Base-by-base conservation (phyloP, 1,140 invertebrate genomes). In the Diachasmimorpha longicaudata region DNA sequence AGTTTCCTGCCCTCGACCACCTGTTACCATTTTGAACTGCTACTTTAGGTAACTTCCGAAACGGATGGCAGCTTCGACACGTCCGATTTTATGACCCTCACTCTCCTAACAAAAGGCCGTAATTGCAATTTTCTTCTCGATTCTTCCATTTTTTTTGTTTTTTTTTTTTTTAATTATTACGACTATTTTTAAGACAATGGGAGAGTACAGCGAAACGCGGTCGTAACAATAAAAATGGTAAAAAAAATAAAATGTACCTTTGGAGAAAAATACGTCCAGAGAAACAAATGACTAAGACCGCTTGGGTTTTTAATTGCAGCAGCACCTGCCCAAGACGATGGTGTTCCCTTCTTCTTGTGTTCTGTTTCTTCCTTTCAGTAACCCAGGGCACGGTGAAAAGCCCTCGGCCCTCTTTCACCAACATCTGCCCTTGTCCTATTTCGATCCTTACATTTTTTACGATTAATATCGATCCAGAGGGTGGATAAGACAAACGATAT, bases 1-100 rank as follows among this genome's bases (percentile, higher is more conserved):
- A 55, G 48, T 55, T 19, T 87, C 87, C 85, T 85, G 85, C 83
- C 81, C 13, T 81, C 85, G 84, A 87, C 86, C 86, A 87, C 85
- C 86, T 87, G 86, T 87, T 87, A 86, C 86, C 72, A 55, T 55
- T 55, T 55, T 55, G 55, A 55, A 16, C 58, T 48, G 16, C 16
- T 42, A 48, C 48, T 55, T 55, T 55, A 21, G 48, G 48, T 55
- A 55, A 55, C 48, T 55, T 55, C 48, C 37, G 66, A 55, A 69
- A 66, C 8, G 66, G 11, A 13, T 19, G 14, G 66, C 48, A 42
- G 5, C 46, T 46, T 69, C 72, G 72, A 74, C 63, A 66, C 42
- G 39, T 46, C 19, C 39, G 39, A 68, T 71, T 55, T 55, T 55
- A 55, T 55, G 48, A 55, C 48, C 48, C 48, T 55, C 19, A 55